Evolutionary conservation across 2,888 invertebrate genomes (phyloP).

Genomic region (Parascotia fuliginaria): DNA sequence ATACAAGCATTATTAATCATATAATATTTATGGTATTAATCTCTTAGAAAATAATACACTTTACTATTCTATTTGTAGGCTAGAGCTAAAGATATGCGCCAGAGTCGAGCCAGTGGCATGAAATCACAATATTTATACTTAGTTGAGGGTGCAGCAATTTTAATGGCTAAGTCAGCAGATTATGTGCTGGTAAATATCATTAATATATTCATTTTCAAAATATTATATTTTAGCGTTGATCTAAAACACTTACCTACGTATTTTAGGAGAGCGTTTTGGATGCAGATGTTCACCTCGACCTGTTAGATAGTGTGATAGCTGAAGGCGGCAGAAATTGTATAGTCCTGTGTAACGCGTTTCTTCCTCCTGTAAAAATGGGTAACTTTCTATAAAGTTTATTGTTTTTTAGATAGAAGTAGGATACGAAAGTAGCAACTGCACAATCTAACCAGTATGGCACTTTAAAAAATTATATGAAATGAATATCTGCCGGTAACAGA

Average conservation of each 20-base stretch:
- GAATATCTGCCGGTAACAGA: too few relatives aligned
- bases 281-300: slow-evolving; percentile 86
- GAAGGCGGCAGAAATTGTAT: slow-evolving; percentile 87
- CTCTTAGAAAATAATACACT: not conserved
- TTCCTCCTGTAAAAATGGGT: slow-evolving; percentile 89
- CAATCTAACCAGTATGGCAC: too few relatives aligned
- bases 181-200: slow-evolving; percentile 81
- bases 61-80: slow-evolving; percentile 71
- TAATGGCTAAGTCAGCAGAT: slow-evolving; percentile 81
- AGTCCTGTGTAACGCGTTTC: slow-evolving; percentile 88
- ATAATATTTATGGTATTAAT: slow-evolving; percentile 39
- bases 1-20: too few relatives aligned
- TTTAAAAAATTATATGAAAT: too few relatives aligned
- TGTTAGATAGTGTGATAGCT: slow-evolving; percentile 87
- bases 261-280: slow-evolving; percentile 89
- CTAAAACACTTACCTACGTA: too few relatives aligned
- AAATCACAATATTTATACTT: slow-evolving; percentile 87
- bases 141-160: slow-evolving; percentile 87
- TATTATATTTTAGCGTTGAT: too few relatives aligned
- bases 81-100: slow-evolving; percentile 87
- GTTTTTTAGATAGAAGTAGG: not conserved
- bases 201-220: not conserved
- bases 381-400: slow-evolving; percentile 32
- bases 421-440: too few relatives aligned
- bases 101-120: slow-evolving; percentile 72